Base-by-base conservation (phyloP, 2,888 invertebrate genomes). In the Metallyticus violacea region DNA sequence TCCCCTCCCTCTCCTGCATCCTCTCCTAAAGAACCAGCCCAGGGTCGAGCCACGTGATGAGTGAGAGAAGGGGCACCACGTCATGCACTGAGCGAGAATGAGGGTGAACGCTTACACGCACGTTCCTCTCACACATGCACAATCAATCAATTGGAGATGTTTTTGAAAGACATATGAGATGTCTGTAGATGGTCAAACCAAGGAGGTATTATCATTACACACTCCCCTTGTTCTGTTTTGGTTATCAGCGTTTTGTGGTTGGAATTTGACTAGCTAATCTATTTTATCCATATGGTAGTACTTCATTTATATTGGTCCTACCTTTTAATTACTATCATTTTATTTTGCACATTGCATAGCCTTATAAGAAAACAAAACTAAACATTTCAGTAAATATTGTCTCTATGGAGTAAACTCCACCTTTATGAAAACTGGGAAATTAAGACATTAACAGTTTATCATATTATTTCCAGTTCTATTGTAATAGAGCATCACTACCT, bases 361-460 rank as follows among this genome's bases (percentile, higher is more conserved):
- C 85, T 88, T 81, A 78, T 76, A 79, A 62, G 30, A 28, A 82
- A 86, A 78, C 78, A 62, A 27, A 62, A 78, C 79, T 86, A 78
- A 82, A 83, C 81, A 86, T 87, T 88, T 86, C 87, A 87, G 79
- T 87, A 87, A 87, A 87, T 88, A 86, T 81, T 89, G 89, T 90
- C 89, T 91, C 90, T 91, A 90, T 91, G 92, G 92, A 92, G 92
- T 92, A 92, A 92, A 93, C 92, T 92, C 92, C 92, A 92, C 93
- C 92, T 92, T 91, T 83, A 29, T 77, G 27, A 77, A 83, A 83
- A 62, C 26, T 81, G 81, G 25, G 81, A 81, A 81, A 81, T 26
- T 25, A 81, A 81, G 79, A 80, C 79, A 29, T 81, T 30, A 81
- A 30, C 80, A n/a, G 26, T 6, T 25, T 28, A 81, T 3, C 25